A percentile compares a stretch with the other conserved stretches of the same genome.
These are phyloP conservation scores for Diuraphis noxia DNA, from an alignment of 1,140 invertebrate genomes.

Conservation along the genomic window DNA sequence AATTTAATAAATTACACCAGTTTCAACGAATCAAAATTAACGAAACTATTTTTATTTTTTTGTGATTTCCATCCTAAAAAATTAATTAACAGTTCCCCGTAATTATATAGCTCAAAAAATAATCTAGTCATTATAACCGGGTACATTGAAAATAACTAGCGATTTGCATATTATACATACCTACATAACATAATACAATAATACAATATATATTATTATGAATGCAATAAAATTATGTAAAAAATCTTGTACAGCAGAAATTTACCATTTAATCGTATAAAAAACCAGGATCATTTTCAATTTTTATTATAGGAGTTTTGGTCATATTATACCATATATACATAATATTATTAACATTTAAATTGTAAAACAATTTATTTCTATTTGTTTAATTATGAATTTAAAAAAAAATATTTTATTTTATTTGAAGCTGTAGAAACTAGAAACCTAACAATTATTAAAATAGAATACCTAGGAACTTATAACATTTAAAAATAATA, in stretches of 20 bases:
- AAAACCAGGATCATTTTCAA: not conserved
- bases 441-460: not conserved
- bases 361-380: not conserved
- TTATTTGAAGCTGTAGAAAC: not conserved
- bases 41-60: not conserved
- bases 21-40: not conserved
- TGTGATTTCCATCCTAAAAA: slow-evolving; percentile 1
- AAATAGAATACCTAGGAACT: not conserved
- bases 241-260: not conserved
- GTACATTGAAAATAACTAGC: not conserved
- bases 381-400: not conserved
- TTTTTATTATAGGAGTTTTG: not conserved
- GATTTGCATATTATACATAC: too few relatives aligned
- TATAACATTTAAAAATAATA: not conserved
- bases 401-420: not conserved
- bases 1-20: not conserved
- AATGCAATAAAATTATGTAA: slow-evolving; percentile 5
- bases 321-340: not conserved
- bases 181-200: too few relatives aligned
- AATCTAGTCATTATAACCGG: not conserved
- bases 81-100: not conserved
- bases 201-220: not conserved
- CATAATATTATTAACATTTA: not conserved
- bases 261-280: not conserved
- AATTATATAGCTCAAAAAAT: not conserved